A percentile compares a stretch with the other conserved stretches of the same genome.
Evolutionary conservation across 2,797 vertebrate genomes (phyloP).

Genomic region (Lerista edwardsae): DNA sequence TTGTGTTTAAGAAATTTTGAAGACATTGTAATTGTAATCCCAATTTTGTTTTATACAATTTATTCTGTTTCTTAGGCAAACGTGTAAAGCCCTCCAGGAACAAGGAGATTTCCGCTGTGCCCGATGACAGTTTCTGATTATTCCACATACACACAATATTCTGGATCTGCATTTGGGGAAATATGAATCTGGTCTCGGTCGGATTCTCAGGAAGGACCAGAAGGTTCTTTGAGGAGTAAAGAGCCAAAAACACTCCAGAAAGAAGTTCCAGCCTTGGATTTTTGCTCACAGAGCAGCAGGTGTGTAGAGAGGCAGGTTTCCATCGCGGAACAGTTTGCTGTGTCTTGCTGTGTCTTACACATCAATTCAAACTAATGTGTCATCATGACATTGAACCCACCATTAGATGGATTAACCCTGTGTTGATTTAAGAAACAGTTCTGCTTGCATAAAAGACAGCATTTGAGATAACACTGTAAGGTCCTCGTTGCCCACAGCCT

Average conservation of each 20-base stretch:
- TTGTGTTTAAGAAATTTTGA: conserved; percentile 34
- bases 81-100: conserved; percentile 77
- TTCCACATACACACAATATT: conserved; percentile 72
- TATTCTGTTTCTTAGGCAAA: conserved; percentile 79
- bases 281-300: conserved; percentile 76
- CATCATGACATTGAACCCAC: neutral
- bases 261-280: conserved; percentile 71
- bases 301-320: conserved; percentile 75
- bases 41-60: conserved; percentile 58
- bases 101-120: conserved; percentile 78
- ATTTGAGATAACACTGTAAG: neutral
- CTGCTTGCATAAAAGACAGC: neutral
- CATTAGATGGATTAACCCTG: neutral
- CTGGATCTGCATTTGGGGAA: conserved; percentile 71
- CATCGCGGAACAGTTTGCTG: conserved; percentile 55
- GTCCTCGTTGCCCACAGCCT: neutral
- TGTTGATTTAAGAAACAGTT: conserved; percentile 18
- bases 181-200: conserved; percentile 72
- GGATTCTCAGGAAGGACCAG: conserved; percentile 77
- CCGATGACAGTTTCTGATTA: conserved; percentile 78
- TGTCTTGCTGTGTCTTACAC: conserved; percentile 45
- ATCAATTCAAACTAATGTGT: conserved; percentile 24
- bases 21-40: conserved; percentile 29
- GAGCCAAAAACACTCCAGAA: conserved; percentile 75
- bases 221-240: conserved; percentile 76